phyloP scores from a whole-genome alignment of 2,797 vertebrate genomes.

The Chaunax sp. region DNA sequence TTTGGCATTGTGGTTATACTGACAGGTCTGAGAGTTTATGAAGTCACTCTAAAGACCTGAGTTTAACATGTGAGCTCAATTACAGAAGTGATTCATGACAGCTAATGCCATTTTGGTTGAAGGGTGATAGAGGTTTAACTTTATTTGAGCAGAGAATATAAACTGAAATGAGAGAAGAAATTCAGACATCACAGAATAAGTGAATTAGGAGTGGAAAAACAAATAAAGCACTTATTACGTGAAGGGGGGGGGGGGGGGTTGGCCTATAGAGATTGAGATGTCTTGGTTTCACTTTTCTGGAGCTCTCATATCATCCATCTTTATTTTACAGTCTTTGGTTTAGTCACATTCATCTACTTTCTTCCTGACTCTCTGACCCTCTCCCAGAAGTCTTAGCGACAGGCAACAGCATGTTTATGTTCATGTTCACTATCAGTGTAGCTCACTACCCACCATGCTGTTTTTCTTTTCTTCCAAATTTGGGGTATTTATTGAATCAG shows the following conservation, averaged over 20 bases:
- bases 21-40: background rate
- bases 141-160: background rate
- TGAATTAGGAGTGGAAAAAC: background rate
- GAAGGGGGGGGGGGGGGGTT: too few species aligned
- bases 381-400: too few species aligned
- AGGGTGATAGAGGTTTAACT: background rate
- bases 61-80: background rate
- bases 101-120: background rate
- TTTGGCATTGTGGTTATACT: background rate
- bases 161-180: background rate
- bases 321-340: too few species aligned
- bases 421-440: too few species aligned
- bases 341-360: too few species aligned
- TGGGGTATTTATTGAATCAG: background rate
- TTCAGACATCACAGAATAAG: background rate
- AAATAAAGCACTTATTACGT: background rate
- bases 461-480: too few species aligned
- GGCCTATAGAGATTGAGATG: too few species aligned
- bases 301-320: too few species aligned
- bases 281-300: too few species aligned
- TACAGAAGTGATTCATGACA: background rate
- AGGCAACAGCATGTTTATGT: too few species aligned
- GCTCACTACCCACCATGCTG: too few species aligned
- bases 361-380: too few species aligned
- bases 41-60: background rate